A percentile compares a stretch with the other conserved stretches of the same genome.
Conservation (phyloP, 2,113 vertebrate genomes). For the Paraplagusia blochii region DNA sequence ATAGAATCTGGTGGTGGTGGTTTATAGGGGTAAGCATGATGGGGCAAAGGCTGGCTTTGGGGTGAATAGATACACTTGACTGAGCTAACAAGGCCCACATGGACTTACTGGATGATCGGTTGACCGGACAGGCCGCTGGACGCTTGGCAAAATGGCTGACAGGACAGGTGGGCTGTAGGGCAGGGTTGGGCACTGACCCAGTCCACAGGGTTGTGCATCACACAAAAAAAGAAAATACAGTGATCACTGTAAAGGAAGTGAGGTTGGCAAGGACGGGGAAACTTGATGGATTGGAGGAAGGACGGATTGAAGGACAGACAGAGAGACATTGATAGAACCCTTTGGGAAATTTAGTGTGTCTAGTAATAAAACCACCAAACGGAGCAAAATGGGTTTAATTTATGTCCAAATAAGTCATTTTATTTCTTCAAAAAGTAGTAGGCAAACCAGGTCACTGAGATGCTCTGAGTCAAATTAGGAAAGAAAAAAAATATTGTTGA, state of each 20-base stretch:
- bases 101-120: constrained; percentile 39
- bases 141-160: constrained; percentile 40
- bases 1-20: constrained; percentile 32
- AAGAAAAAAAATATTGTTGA: no score
- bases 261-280: neutral
- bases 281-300: no score
- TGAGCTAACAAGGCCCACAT: constrained; percentile 63
- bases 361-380: no score
- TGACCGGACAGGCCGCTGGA: constrained; percentile 43
- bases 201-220: constrained; percentile 9
- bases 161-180: constrained; percentile 49
- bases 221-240: constrained; percentile 8
- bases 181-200: constrained; percentile 36
- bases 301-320: no score
- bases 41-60: constrained; percentile 63
- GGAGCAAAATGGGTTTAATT: no score
- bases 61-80: constrained; percentile 70
- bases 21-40: constrained; percentile 49
- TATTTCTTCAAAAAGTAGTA: no score
- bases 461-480: no score
- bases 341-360: no score
- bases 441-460: no score
- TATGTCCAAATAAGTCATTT: no score
- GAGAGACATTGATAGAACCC: no score
- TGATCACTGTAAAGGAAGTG: constrained; percentile 1